phyloP scores from a whole-genome alignment of 2,797 vertebrate genomes.

The Channallabes apus region DNA sequence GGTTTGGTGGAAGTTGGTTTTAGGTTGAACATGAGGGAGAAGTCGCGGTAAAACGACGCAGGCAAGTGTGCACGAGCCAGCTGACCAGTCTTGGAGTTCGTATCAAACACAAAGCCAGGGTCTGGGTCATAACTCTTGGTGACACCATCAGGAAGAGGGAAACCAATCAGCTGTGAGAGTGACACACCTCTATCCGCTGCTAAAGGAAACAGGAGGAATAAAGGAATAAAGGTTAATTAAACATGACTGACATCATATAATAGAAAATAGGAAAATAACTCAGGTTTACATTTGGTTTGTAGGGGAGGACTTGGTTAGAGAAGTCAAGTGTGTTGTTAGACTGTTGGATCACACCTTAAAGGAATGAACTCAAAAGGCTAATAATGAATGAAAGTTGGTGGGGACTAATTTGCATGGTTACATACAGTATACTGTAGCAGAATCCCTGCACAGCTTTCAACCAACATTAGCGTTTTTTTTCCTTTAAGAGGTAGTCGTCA shows the following conservation, averaged over 20 bases:
- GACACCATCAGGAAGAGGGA: constrained; percentile 81
- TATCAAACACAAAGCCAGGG: constrained; percentile 79
- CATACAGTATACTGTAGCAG: too few relatives aligned
- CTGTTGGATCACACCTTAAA: constrained; percentile 23
- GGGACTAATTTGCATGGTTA: neutral
- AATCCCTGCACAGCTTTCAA: neutral
- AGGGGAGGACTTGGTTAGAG: constrained; percentile 45
- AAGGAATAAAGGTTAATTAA: constrained; percentile 10
- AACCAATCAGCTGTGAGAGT: constrained; percentile 87
- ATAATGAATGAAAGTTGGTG: neutral
- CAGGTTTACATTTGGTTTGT: neutral
- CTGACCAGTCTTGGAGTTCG: constrained; percentile 79
- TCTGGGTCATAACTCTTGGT: constrained; percentile 74
- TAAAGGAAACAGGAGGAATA: constrained; percentile 38
- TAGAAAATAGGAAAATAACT: neutral
- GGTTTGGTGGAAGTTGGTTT: constrained; percentile 75
- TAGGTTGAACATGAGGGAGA: constrained; percentile 85
- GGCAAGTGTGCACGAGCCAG: constrained; percentile 84
- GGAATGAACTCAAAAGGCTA: neutral
- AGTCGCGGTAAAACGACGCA: constrained; percentile 84
- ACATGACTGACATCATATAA: neutral
- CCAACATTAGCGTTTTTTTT: constrained; percentile 12
- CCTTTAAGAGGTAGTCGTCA: neutral
- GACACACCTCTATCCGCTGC: constrained; percentile 79
- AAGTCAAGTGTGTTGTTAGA: constrained; percentile 52